Evolutionary conservation across 2,113 vertebrate species (phyloP), one percentile per base, ranked within the genome.

Genomic region (Oxygymnocypris stewartii): DNA sequence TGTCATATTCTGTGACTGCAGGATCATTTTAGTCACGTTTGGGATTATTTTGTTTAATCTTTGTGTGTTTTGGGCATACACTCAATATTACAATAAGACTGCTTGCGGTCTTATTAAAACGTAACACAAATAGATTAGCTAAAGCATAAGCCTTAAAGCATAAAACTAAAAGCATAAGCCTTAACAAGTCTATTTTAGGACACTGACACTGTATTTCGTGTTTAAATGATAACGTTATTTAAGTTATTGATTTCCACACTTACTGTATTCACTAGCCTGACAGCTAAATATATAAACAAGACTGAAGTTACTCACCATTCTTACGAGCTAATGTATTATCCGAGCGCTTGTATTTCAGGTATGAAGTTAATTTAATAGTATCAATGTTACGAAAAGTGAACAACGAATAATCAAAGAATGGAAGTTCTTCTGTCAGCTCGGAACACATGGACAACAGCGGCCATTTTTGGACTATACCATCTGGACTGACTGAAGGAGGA

Each of bases 381-480:
- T 47, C 1, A 20, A 65, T 47, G 59, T 63, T 65, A 31, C 7
- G 0, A 76, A 76, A 25, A 7, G 73, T 47, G 7, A 47, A 78
- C 8, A 61, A 80, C 12, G 78, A 23, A 4, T 20, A 54, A 6
- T 49, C 4, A 73, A 83, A 73, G 4, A 3, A 44, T 1, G 37
- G 35, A 42, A 51, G 40, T 14, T 8, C 44, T 57, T 18, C 35
- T 11, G 23, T 59, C 49, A 3, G 47, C 8, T 82, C 28, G 1
- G 59, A 42, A 74, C 77, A 79, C 89, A 71, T 82, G 87, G 69
- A 84, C 2, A 31, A 42, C 9, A 6, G 49, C 83, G 14, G 40
- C 88, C 89, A 88, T 89, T 20, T 73, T 35, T 67, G 25, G 93
- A 89, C 90, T 16, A 54, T 88, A 92, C 92, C 91, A 93, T 25